Conservation (phyloP, 2,888 invertebrate genomes). For the Girardia tigrina region DNA sequence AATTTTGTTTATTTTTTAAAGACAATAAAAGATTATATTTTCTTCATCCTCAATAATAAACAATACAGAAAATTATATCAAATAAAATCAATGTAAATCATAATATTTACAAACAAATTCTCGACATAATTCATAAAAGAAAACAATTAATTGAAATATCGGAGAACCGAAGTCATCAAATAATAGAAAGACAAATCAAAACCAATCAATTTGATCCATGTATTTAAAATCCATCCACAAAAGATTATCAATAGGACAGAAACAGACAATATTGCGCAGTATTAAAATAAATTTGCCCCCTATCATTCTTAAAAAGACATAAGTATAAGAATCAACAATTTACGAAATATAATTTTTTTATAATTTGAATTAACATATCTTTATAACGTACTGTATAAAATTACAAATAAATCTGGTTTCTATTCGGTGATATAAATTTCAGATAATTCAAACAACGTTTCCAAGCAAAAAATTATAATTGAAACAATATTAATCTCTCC, state of each 20-base stretch:
- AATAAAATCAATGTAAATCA: too few species aligned
- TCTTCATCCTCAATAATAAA: too few species aligned
- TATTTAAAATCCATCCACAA: background rate
- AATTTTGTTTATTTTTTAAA: too few species aligned
- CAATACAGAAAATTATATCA: too few species aligned
- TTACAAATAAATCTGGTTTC: background rate
- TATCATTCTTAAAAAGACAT: background rate
- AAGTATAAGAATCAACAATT: background rate
- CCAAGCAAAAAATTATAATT: background rate
- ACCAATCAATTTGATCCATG: background rate
- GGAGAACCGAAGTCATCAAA: background rate
- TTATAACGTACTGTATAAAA: background rate
- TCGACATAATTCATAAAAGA: too few species aligned
- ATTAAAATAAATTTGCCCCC: slow-evolving; percentile 1
- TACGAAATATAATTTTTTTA: background rate
- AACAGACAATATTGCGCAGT: background rate
- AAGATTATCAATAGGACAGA: background rate
- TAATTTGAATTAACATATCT: background rate
- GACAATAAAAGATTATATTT: too few species aligned
- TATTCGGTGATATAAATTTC: background rate
- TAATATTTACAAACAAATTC: too few species aligned
- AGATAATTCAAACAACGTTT: background rate
- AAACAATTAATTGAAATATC: too few species aligned
- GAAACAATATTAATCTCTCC: background rate
- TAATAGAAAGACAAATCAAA: background rate